These are phyloP conservation scores for Helicoverpa assulta DNA, from an alignment of 2,888 invertebrate species.

Conservation along the genomic window DNA sequence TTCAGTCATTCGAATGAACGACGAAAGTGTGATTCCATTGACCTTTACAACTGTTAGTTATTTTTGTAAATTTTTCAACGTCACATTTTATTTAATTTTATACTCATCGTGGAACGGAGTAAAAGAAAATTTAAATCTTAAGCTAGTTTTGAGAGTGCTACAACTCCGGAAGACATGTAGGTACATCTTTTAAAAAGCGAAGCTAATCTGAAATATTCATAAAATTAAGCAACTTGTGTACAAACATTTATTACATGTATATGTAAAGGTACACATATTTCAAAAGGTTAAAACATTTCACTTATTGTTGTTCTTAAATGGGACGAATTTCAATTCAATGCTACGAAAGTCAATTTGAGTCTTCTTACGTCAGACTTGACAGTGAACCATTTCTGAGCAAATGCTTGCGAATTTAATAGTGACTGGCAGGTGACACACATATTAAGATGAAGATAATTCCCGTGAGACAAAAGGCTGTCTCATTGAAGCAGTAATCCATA, in stretches of 20 bases:
- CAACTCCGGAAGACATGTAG: constrained; percentile 22
- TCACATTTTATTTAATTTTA: constrained; percentile 20
- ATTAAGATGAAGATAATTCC: constrained; percentile 23
- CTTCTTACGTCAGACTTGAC: background rate
- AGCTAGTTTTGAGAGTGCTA: constrained; percentile 19
- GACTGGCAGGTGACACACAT: constrained; percentile 21
- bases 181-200: background rate
- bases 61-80: constrained; percentile 32
- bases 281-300: background rate
- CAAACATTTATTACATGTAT: background rate
- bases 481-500: constrained; percentile 5
- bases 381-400: constrained; percentile 23
- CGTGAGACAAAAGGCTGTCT: constrained; percentile 35
- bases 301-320: background rate
- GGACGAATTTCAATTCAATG: background rate
- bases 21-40: constrained; percentile 33
- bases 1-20: constrained; percentile 32
- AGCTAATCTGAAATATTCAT: background rate
- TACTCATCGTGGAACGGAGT: background rate
- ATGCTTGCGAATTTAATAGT: constrained; percentile 7
- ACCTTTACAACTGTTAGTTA: constrained; percentile 34
- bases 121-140: constrained; percentile 23
- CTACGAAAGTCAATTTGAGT: background rate
- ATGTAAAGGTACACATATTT: background rate
- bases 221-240: no score